These are phyloP conservation scores for Zhuqinia jingwanae DNA, from an alignment of 2,888 invertebrate species.

Conservation along the genomic window DNA sequence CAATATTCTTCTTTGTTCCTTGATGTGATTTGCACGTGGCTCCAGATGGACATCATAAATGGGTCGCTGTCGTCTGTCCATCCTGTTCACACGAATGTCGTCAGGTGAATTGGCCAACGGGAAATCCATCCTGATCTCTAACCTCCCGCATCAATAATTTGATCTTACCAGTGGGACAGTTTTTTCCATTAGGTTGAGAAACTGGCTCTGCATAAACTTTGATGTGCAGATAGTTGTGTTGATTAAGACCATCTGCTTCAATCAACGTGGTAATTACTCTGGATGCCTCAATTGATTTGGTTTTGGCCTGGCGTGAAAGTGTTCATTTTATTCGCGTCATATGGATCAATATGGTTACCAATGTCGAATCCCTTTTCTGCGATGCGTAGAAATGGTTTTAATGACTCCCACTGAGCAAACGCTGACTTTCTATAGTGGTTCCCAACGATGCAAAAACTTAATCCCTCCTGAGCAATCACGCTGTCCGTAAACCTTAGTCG, in stretches of 20 bases:
- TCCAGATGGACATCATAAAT: background rate
- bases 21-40: background rate
- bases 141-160: constrained; percentile 58
- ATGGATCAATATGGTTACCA: constrained; percentile 14
- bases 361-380: constrained; percentile 37
- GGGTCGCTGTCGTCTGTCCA: background rate
- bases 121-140: constrained; percentile 56
- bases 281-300: too few relatives aligned
- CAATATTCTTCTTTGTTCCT: background rate
- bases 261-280: constrained; percentile 45
- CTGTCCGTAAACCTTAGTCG: background rate
- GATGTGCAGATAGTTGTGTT: constrained; percentile 66
- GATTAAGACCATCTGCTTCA: constrained; percentile 16
- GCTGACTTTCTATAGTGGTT: background rate
- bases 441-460: constrained; percentile 24
- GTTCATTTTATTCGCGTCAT: constrained; percentile 21
- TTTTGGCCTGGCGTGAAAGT: too few relatives aligned
- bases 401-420: background rate
- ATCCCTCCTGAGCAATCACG: constrained; percentile 9
- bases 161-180: constrained; percentile 58
- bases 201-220: constrained; percentile 34
- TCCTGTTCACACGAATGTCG: background rate
- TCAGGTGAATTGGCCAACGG: constrained; percentile 60
- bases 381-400: background rate
- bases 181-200: background rate